phyloP scores from a whole-genome alignment of 1,140 invertebrate genomes.

The Gonatopus flavifemur region DNA sequence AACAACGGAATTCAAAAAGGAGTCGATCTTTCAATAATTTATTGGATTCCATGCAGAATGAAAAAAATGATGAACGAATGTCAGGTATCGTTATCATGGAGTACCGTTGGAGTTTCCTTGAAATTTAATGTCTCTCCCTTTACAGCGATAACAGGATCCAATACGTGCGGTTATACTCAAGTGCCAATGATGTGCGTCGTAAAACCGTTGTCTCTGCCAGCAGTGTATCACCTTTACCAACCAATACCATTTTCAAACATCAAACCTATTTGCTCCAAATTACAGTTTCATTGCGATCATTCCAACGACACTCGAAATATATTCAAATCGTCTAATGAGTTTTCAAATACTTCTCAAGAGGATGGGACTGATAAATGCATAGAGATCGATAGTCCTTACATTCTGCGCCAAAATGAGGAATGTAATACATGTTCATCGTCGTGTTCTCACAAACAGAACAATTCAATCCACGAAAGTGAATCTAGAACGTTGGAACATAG shows the following conservation, averaged over 20 bases:
- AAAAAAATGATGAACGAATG: no score
- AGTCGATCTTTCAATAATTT: no score
- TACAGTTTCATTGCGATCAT: conserved; percentile 24
- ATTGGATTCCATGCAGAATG: no score
- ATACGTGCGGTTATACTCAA: conserved; percentile 57
- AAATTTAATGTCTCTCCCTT: no score
- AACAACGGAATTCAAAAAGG: no score
- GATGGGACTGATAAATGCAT: no score
- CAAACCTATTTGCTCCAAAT: conserved; percentile 30
- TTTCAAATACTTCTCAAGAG: no score
- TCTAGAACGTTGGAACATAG: conserved; percentile 51
- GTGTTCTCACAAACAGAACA: conserved; percentile 49
- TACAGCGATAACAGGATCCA: conserved; percentile 56
- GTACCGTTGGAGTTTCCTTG: no score
- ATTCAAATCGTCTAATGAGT: conserved; percentile 44
- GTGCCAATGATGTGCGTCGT: conserved; percentile 56
- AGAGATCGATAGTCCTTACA: conserved; percentile 46
- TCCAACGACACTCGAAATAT: conserved; percentile 17
- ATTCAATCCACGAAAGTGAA: conserved; percentile 36
- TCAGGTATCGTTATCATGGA: no score
- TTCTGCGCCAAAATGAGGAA: conserved; percentile 50
- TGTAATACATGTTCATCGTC: conserved; percentile 59
- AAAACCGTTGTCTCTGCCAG: conserved; percentile 60
- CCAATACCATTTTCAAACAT: conserved; percentile 40
- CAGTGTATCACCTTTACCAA: conserved; percentile 48